phyloP scores from a whole-genome alignment of 2,888 invertebrate species.

The Noctua janthe region DNA sequence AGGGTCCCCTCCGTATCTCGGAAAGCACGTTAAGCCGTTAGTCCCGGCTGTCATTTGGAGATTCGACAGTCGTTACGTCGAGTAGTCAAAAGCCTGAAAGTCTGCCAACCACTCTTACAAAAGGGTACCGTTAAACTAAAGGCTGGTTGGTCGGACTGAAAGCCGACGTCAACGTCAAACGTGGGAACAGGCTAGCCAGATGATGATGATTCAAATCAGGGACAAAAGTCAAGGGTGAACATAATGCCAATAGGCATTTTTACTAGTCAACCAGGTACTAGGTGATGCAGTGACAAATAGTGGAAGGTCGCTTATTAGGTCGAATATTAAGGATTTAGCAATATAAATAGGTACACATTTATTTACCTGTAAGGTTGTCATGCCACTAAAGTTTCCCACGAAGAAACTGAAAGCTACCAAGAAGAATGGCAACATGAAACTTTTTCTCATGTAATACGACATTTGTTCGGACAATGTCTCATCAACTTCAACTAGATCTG shows the following conservation, averaged over 20 bases:
- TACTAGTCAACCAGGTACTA: background rate
- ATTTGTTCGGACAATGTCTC: slow-evolving; percentile 79
- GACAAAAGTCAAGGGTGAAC: background rate
- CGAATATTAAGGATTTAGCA: background rate
- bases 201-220: background rate
- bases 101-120: background rate
- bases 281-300: background rate
- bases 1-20: background rate
- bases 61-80: background rate
- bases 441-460: slow-evolving; percentile 88
- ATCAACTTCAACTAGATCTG: slow-evolving; percentile 75
- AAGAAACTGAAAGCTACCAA: slow-evolving; percentile 93
- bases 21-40: background rate
- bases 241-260: background rate
- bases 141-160: background rate
- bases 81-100: background rate
- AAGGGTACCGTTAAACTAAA: background rate
- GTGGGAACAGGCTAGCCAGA: background rate
- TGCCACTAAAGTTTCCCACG: slow-evolving; percentile 94
- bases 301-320: background rate
- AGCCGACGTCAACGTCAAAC: background rate
- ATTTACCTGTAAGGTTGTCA: slow-evolving; percentile 91
- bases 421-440: slow-evolving; percentile 92
- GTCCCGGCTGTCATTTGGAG: background rate
- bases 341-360: background rate